A percentile compares a stretch with the other conserved stretches of the same genome.
Evolutionary conservation across 2,797 vertebrate genomes (phyloP).

Genomic region (Adelosebastes latens): DNA sequence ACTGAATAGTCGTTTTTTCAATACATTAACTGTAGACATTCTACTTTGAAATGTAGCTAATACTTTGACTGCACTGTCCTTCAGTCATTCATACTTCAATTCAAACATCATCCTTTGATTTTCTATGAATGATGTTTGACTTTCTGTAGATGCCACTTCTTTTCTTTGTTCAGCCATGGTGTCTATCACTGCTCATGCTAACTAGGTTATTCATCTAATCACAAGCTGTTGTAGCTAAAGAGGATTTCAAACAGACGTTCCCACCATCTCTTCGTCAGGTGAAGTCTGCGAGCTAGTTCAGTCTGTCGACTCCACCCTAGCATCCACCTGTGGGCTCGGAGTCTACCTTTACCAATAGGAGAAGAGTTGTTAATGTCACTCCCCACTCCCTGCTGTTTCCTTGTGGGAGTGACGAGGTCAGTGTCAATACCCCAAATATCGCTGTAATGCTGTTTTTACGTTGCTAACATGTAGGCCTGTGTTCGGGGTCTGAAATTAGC

Average conservation of each 20-base stretch:
- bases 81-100: background rate
- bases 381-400: background rate
- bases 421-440: background rate
- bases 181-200: background rate
- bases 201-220: background rate
- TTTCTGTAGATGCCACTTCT: background rate
- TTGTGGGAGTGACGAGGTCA: background rate
- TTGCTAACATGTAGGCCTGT: too few relatives aligned
- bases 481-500: too few relatives aligned
- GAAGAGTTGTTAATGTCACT: background rate
- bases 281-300: background rate
- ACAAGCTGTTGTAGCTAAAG: background rate
- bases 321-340: background rate
- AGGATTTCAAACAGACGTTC: background rate
- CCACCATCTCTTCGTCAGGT: background rate
- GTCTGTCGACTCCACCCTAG: background rate
- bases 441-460: too few relatives aligned
- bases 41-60: background rate
- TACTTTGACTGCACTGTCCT: background rate
- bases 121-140: background rate
- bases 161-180: background rate
- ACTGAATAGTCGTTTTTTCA: slow-evolving; percentile 1
- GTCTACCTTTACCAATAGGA: background rate
- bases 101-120: background rate
- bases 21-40: background rate